Evolutionary conservation across 2,113 vertebrate genomes (phyloP).

Genomic region (Haemorhous mexicanus): DNA sequence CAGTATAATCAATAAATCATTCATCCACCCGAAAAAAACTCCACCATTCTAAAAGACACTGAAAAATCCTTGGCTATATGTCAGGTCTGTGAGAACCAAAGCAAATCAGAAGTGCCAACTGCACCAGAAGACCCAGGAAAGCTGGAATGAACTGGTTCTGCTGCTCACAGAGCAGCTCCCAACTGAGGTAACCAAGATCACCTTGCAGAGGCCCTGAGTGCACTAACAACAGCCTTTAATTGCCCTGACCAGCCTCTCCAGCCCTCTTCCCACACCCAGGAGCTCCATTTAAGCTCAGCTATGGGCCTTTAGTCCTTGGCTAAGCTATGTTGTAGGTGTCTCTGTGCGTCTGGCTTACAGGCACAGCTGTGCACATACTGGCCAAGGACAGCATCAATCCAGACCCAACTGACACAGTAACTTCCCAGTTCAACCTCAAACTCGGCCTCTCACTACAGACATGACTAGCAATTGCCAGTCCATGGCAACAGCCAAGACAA

Average conservation of each 20-base stretch:
- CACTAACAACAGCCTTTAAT: neutral
- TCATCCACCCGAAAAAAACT: neutral
- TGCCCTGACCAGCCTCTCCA: neutral
- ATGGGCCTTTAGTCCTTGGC: neutral
- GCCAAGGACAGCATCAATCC: neutral
- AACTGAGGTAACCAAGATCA: neutral
- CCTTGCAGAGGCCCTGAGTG: accelerated
- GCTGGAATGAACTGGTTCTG: neutral
- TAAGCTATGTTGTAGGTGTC: neutral
- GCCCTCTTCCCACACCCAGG: neutral
- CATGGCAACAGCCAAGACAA: neutral
- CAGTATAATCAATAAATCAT: neutral
- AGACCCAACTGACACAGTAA: neutral
- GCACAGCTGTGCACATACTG: neutral
- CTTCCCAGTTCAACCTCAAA: neutral
- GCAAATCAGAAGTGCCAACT: neutral
- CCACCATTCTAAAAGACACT: neutral
- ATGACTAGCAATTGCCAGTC: neutral
- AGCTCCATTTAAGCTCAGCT: neutral
- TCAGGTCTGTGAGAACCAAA: neutral
- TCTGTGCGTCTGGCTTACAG: neutral
- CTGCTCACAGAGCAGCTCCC: neutral
- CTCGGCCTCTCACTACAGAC: neutral
- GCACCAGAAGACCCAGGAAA: neutral
- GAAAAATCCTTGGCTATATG: neutral